A percentile compares a stretch with the other conserved stretches of the same genome.
Evolutionary conservation across 92 coral and sea anemone genomes (phyloP).

Genomic region (Nematostella vectensis): DNA sequence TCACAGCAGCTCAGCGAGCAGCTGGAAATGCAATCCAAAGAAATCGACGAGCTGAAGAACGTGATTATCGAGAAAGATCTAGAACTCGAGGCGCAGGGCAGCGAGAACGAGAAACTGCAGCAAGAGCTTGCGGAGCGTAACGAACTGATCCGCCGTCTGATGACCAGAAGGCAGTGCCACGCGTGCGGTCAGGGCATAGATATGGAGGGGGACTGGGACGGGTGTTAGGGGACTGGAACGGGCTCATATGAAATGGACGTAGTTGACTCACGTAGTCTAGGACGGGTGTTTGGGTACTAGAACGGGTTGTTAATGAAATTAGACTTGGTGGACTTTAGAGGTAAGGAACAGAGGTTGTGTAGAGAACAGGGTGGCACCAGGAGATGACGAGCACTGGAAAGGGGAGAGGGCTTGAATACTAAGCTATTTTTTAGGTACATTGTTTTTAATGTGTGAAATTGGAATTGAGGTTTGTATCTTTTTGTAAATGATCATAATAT

Average conservation of each 20-base stretch:
- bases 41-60: slow-evolving; percentile 55
- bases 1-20: slow-evolving; percentile 53
- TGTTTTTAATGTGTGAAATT: no score
- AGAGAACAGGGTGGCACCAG: slow-evolving; percentile 1
- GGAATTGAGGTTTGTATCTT: no score
- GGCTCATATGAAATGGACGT: neutral
- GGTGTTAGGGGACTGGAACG: neutral
- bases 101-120: slow-evolving; percentile 48
- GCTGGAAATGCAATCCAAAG: slow-evolving; percentile 53
- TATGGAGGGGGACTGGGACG: slow-evolving; percentile 6
- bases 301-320: neutral
- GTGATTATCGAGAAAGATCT: slow-evolving; percentile 50
- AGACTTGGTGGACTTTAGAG: no score
- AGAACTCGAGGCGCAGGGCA: slow-evolving; percentile 42
- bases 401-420: no score
- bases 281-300: neutral
- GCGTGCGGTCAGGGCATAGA: slow-evolving; percentile 34
- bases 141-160: slow-evolving; percentile 39
- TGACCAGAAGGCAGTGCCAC: slow-evolving; percentile 37
- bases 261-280: no score
- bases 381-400: neutral
- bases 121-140: slow-evolving; percentile 57
- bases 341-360: no score
- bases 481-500: no score
- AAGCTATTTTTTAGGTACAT: no score